These are phyloP conservation scores for Ornithorhynchus anatinus DNA, from an alignment of 2,113 vertebrate species.

Conservation along the genomic window DNA sequence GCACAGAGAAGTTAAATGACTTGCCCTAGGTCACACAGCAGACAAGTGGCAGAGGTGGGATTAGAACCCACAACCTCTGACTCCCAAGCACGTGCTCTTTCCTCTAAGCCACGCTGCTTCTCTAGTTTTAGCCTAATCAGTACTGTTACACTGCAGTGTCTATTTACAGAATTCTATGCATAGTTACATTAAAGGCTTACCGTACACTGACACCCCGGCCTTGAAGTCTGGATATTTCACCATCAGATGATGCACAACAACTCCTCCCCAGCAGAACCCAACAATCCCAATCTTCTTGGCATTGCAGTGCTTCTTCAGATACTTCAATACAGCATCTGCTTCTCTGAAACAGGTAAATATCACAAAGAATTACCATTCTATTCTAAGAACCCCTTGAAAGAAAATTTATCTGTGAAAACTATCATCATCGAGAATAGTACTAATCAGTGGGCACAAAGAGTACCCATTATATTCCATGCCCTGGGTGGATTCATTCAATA, in stretches of 20 bases:
- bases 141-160: too few species aligned
- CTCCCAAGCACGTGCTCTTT: too few species aligned
- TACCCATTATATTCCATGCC: background rate
- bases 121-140: too few species aligned
- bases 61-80: too few species aligned
- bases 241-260: slow-evolving; percentile 73
- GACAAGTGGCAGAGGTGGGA: too few species aligned
- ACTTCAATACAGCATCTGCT: slow-evolving; percentile 69
- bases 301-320: slow-evolving; percentile 71
- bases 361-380: fast-evolving
- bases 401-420: background rate
- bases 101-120: too few species aligned
- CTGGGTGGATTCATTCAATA: background rate
- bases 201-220: slow-evolving; percentile 76
- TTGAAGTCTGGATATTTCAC: slow-evolving; percentile 70
- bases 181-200: slow-evolving; percentile 39
- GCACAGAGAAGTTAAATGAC: too few species aligned
- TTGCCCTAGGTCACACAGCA: too few species aligned
- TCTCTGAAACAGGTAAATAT: slow-evolving; percentile 64
- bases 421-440: fast-evolving
- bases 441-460: background rate
- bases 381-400: background rate
- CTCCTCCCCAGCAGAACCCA: slow-evolving; percentile 83
- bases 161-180: too few species aligned
- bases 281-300: slow-evolving; percentile 63